phyloP scores from a whole-genome alignment of 1,140 invertebrate genomes.

The Chionoecetes opilio region DNA sequence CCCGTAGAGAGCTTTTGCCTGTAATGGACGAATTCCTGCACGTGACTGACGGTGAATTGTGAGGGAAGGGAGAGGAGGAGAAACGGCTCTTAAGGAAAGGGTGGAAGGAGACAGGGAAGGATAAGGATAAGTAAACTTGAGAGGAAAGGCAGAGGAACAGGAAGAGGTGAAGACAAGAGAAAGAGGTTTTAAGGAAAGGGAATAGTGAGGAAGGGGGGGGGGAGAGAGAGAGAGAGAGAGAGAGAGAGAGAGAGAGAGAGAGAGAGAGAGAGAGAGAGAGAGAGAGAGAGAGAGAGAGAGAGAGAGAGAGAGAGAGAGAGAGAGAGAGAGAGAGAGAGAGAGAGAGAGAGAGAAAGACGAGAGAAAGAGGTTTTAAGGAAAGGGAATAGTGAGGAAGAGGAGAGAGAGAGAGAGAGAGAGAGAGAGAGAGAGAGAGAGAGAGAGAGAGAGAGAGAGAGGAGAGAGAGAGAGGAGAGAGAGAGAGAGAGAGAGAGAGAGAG shows the following conservation, averaged over 20 bases:
- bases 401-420: neutral
- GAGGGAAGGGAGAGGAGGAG: neutral
- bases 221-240: neutral
- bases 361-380: neutral
- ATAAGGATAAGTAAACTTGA: neutral
- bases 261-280: neutral
- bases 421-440: neutral
- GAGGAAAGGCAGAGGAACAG: neutral
- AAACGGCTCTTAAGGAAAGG: neutral
- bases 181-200: neutral
- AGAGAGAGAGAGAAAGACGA: neutral
- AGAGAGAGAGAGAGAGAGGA: neutral
- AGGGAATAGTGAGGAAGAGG: too few relatives aligned
- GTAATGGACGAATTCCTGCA: constrained; percentile 10
- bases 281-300: neutral
- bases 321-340: neutral
- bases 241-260: neutral
- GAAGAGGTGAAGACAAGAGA: neutral
- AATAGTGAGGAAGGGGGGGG: neutral
- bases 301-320: neutral
- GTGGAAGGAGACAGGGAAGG: neutral
- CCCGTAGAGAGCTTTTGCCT: neutral
- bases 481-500: neutral
- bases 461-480: neutral
- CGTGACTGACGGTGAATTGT: constrained; percentile 1